phyloP scores from a whole-genome alignment of 2,797 vertebrate genomes.

The Moxostoma hubbsi region DNA sequence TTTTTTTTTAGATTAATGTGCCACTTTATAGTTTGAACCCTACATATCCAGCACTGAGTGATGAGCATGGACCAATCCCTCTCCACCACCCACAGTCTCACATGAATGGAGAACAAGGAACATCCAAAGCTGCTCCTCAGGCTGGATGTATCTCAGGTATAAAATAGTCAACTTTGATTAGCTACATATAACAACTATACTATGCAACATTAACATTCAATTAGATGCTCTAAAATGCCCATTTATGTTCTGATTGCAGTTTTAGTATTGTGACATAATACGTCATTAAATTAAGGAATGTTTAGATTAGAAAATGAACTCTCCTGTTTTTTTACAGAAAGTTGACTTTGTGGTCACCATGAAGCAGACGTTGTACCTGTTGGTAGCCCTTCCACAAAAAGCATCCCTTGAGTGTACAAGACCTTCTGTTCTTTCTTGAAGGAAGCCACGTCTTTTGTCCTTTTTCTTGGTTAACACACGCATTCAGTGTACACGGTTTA shows the following conservation, averaged over 20 bases:
- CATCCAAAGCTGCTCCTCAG: slow-evolving; percentile 1
- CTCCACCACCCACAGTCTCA: not conserved
- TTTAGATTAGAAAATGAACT: not conserved
- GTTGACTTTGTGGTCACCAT: not conserved
- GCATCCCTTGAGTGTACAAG: not conserved
- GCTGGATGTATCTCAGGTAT: slow-evolving; percentile 15
- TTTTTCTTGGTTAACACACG: not conserved
- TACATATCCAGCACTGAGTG: slow-evolving; percentile 1
- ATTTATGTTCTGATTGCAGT: too few relatives aligned
- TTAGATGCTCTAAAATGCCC: not conserved
- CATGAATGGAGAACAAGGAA: not conserved
- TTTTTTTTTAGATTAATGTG: slow-evolving; percentile 3
- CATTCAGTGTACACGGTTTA: not conserved
- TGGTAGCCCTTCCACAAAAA: slow-evolving; percentile 16
- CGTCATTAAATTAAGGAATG: not conserved
- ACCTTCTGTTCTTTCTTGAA: not conserved
- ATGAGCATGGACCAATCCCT: not conserved
- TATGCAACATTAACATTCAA: not conserved
- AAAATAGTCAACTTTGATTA: not conserved
- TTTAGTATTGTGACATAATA: not conserved
- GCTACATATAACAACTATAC: not conserved
- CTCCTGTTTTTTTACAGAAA: not conserved
- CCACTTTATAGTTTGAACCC: slow-evolving; percentile 1
- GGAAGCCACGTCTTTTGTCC: not conserved
- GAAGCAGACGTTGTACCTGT: slow-evolving; percentile 7